Percentiles rank a stretch among this genome's conserved stretches.
phyloP scores from a whole-genome alignment of 2,113 vertebrate genomes.

The Perca fluviatilis region DNA sequence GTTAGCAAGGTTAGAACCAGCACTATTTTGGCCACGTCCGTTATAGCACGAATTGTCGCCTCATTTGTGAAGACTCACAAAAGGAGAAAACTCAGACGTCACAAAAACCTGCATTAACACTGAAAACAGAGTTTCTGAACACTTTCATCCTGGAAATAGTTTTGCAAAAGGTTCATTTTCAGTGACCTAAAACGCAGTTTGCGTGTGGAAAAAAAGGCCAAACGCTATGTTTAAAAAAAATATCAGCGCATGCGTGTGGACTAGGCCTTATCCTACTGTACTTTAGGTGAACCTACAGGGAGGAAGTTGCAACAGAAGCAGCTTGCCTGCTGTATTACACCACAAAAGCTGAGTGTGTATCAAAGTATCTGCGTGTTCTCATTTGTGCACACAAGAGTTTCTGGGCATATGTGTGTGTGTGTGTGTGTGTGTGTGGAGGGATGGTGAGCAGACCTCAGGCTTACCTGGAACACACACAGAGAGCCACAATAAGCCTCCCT shows the following conservation, averaged over 20 bases:
- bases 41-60: too few species aligned
- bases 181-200: not conserved
- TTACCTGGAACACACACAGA: conserved; percentile 90
- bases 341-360: conserved; percentile 15
- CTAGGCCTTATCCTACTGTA: conserved; percentile 10
- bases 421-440: conserved; percentile 60
- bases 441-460: conserved; percentile 91
- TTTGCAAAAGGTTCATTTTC: not conserved
- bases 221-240: too few species aligned
- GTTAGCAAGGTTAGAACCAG: too few species aligned
- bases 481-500: conserved; percentile 77
- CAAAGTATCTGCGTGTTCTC: conserved; percentile 9
- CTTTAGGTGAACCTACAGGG: conserved; percentile 52
- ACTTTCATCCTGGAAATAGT: not conserved
- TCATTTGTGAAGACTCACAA: too few species aligned
- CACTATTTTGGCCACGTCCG: too few species aligned
- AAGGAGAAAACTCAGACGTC: too few species aligned
- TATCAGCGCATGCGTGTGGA: too few species aligned
- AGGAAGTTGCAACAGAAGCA: conserved; percentile 46
- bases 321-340: conserved; percentile 21
- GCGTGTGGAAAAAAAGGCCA: too few species aligned
- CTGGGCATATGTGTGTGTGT: not conserved
- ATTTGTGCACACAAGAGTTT: too few species aligned
- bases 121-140: too few species aligned
- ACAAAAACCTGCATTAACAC: not conserved